Conservation (phyloP, 1,140 invertebrate genomes). For the Drosophila mojavensis region DNA sequence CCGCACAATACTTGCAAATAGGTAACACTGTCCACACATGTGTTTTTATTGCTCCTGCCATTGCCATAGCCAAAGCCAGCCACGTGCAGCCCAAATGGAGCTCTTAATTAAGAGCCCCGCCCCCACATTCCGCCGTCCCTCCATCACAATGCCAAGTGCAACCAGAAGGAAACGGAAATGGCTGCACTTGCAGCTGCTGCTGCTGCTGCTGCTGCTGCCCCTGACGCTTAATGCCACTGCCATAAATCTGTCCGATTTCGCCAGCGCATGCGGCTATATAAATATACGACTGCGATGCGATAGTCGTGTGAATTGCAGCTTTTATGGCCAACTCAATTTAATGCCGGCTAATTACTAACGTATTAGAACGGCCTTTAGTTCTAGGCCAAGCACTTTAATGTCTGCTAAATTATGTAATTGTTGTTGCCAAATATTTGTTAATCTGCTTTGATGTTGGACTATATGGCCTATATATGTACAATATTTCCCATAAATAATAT, state of each 20-base stretch:
- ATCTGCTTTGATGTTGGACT: no score
- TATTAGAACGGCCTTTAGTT: constrained; percentile 67
- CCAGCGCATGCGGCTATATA: constrained; percentile 61
- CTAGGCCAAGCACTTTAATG: not conserved
- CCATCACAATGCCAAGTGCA: constrained; percentile 6
- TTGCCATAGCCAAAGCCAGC: constrained; percentile 13
- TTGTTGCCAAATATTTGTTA: not conserved
- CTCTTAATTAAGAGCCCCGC: constrained; percentile 22
- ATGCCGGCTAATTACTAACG: constrained; percentile 66
- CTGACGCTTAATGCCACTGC: constrained; percentile 53
- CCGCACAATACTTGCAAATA: constrained; percentile 26
- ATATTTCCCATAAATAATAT: no score
- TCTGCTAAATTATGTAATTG: not conserved
- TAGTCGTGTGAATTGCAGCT: constrained; percentile 59
- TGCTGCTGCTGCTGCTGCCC: constrained; percentile 44
- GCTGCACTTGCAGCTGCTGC: constrained; percentile 23
- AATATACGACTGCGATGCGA: constrained; percentile 65
- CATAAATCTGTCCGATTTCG: constrained; percentile 77
- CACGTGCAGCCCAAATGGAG: constrained; percentile 16
- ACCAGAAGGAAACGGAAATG: constrained; percentile 44
- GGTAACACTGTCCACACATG: constrained; percentile 76
- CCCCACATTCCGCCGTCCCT: no score
- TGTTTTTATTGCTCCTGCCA: constrained; percentile 70
- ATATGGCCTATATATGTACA: no score
- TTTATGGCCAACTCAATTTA: constrained; percentile 73